Percentiles rank a stretch among this genome's conserved stretches.
Evolutionary conservation across 2,888 invertebrate species (phyloP).

Genomic region (Pterostichus niger): DNA sequence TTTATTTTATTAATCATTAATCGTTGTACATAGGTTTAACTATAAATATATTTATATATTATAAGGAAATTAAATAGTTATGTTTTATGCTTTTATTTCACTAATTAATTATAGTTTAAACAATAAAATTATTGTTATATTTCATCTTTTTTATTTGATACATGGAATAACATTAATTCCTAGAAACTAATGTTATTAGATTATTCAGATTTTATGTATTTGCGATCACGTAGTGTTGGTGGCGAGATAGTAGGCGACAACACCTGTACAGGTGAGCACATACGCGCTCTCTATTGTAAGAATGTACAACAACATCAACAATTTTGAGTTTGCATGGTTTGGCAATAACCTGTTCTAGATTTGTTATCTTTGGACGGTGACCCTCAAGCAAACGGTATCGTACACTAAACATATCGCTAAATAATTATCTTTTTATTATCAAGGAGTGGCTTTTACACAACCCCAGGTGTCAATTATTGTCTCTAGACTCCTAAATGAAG

Average conservation of each 20-base stretch:
- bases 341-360: conserved; percentile 65
- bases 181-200: conserved; percentile 1
- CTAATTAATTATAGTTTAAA: too few relatives aligned
- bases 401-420: conserved; percentile 58
- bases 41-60: too few relatives aligned
- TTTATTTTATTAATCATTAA: too few relatives aligned
- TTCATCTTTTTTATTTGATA: background rate
- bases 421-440: conserved; percentile 59
- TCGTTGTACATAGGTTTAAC: too few relatives aligned
- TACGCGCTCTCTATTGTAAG: conserved; percentile 48
- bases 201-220: background rate
- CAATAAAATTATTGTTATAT: background rate
- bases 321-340: conserved; percentile 59
- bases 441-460: conserved; percentile 58
- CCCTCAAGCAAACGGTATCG: conserved; percentile 63
- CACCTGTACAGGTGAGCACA: conserved; percentile 36
- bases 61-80: too few relatives aligned
- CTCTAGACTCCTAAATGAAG: conserved; percentile 46
- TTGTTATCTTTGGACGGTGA: conserved; percentile 63
- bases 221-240: conserved; percentile 18
- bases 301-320: conserved; percentile 46
- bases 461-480: conserved; percentile 31
- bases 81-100: too few relatives aligned
- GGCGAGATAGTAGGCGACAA: conserved; percentile 34
- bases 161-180: background rate